phyloP scores from a whole-genome alignment of 1,140 invertebrate genomes.

The Plectrocnemia conspersa region DNA sequence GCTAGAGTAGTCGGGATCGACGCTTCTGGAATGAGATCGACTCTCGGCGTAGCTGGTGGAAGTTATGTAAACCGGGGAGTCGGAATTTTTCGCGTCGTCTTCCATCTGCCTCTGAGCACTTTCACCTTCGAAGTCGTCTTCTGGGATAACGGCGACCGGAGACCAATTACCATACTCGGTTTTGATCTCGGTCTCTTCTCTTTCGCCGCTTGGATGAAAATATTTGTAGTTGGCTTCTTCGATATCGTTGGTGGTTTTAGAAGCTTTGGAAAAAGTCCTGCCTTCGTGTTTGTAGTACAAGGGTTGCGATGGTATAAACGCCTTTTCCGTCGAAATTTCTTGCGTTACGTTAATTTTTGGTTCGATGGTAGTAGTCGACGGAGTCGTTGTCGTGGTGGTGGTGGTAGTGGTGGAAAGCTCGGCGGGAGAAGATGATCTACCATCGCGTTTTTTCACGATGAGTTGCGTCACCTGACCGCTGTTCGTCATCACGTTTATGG shows the following conservation, averaged over 20 bases:
- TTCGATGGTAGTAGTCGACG: constrained; percentile 2
- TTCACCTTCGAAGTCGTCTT: constrained; percentile 45
- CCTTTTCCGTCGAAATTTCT: constrained; percentile 23
- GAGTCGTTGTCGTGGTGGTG: constrained; percentile 34
- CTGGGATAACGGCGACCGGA: constrained; percentile 42
- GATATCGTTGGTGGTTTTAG: constrained; percentile 17
- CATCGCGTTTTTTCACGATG: constrained; percentile 68
- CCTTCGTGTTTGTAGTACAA: constrained; percentile 26
- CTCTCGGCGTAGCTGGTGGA: constrained; percentile 46
- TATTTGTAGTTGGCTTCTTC: constrained; percentile 45
- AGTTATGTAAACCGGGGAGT: constrained; percentile 46
- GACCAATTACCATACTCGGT: constrained; percentile 53
- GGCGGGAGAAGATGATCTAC: constrained; percentile 30
- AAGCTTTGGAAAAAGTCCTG: constrained; percentile 17
- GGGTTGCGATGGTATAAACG: constrained; percentile 28
- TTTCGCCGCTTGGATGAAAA: constrained; percentile 45
- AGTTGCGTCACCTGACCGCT: constrained; percentile 69
- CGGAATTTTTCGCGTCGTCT: constrained; percentile 12
- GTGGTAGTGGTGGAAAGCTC: constrained; percentile 37
- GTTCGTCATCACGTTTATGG: constrained; percentile 67
- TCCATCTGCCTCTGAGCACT: constrained; percentile 36
- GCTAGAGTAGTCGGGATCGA: constrained; percentile 42
- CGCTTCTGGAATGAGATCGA: constrained; percentile 44
- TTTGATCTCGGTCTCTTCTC: constrained; percentile 46
- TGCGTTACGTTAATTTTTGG: constrained; percentile 16